Evolutionary conservation across 53 echinoderm and acorn worm genomes (phyloP), one percentile per base, ranked within the genome.

Genomic region (Glandiceps talaboti): DNA sequence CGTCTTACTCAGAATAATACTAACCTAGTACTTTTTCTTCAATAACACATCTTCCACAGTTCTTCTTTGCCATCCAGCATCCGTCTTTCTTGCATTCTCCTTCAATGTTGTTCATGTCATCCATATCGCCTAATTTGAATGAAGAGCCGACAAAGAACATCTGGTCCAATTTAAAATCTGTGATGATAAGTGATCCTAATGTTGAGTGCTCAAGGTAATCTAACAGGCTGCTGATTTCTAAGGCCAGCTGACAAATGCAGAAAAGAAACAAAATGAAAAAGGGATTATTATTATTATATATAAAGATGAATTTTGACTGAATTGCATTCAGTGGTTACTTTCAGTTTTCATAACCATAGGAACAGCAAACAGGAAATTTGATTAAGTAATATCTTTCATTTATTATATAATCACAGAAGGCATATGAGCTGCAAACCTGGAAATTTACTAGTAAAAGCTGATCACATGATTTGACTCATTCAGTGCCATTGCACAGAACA

Each of bases 161-260:
- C 82, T 94, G 94, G 76, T 80, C 86, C 32, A 87, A 81, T 73
- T 92, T 94, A 79, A 92, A 92, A 75, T 94, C 94, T 73, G 88
- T 82, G 28, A 94, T 86, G 28, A 84, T 82, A 26, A 94, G 30
- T 26, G 94, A 94, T 27, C 94, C 94, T 0, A 94, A 74, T 27
- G 94, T 90, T 30, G 94, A 94, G 29, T 79, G 73, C 81, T 94
- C 88, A 45, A 92, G 28, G 77, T 84, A 88, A 31, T 90, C 81
- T 29, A 94, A 73, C 27, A 92, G 78, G 75, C 86, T 84, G 1
- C 86, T 84, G 29, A 94, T 82, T 73, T 92, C 94, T 0, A 84
- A 32, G 31, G 81, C 81, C 77, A 87, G 83, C 94, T 94, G 72
- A 14, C 30, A n/a, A n/a, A n/a, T n/a, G n/a, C n/a, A n/a, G 27